phyloP scores from a whole-genome alignment of 2,113 vertebrate species.

The Passer montanus region DNA sequence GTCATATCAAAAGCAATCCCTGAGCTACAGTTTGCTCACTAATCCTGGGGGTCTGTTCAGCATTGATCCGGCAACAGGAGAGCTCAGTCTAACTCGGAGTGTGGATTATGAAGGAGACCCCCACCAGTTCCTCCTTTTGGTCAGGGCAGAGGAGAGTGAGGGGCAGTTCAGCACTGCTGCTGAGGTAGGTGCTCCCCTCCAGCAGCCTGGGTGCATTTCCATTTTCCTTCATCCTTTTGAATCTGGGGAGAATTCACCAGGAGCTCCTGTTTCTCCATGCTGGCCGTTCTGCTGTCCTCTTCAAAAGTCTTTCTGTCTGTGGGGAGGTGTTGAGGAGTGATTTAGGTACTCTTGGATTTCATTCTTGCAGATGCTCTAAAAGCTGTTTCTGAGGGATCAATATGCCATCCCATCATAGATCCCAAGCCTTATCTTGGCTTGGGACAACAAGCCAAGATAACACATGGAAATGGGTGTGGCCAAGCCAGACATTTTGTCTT shows the following conservation, averaged over 20 bases:
- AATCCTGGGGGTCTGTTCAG: slow-evolving; percentile 87
- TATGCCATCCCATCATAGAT: background rate
- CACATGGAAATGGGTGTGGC: background rate
- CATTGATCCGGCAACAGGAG: slow-evolving; percentile 77
- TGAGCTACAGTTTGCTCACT: slow-evolving; percentile 85
- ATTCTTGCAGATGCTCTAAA: background rate
- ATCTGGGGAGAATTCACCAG: background rate
- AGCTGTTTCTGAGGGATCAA: background rate
- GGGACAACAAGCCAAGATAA: background rate
- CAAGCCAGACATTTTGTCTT: background rate
- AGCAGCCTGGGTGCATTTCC: background rate
- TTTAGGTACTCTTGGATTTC: background rate
- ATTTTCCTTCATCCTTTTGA: background rate
- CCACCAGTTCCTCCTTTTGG: slow-evolving; percentile 81
- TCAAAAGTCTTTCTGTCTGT: background rate
- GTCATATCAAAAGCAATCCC: slow-evolving; percentile 85
- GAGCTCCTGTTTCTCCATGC: background rate
- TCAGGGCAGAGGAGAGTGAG: slow-evolving; percentile 79
- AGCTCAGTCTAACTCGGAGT: slow-evolving; percentile 78
- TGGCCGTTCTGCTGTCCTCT: background rate
- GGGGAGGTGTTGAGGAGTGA: background rate
- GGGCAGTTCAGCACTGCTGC: slow-evolving; percentile 80
- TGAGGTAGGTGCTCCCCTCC: slow-evolving; percentile 73
- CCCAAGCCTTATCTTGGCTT: background rate
- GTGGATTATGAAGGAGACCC: slow-evolving; percentile 87